Evolutionary conservation across 1,140 invertebrate genomes (phyloP), one percentile per base, ranked within the genome.

Genomic region (Drosophila nasuta): DNA sequence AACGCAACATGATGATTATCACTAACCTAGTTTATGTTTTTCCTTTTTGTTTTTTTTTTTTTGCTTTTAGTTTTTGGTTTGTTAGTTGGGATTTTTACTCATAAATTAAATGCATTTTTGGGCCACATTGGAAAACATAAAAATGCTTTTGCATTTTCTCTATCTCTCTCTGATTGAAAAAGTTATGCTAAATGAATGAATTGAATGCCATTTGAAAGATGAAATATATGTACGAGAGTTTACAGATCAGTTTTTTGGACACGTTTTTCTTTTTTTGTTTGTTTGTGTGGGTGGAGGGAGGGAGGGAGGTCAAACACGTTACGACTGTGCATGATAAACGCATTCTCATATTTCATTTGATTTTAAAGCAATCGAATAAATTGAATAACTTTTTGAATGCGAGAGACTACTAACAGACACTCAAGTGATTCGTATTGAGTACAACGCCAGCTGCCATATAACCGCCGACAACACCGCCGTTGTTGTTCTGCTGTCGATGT

Each of bases 391-490:
- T 15, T 17, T 7, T 20, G 17, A 65, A 3, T 56, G 20, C 52
- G 51, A 79, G 54, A 79, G 20, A 25, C 20, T 25, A 25, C 82
- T 92, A 92, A 90, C 91, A 92, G 62, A 92, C 91, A 64, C 83
- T 92, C 79, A 92, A 77, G 77, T 92, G 91, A 71, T 89, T 92
- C 28, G 91, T 87, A 56, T 92, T 92, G 28, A 92, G 87, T 11
- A 92, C 91, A 25, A 92, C 89, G 2, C 91, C 91, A 5, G 91
- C 87, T 3, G 91, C 85, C 89, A 92, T 91, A 11, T 91, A 91
- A 10, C 81, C 81, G 7, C 68, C 73, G 20, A 80, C 73, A 17
- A 62, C 69, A 20, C 87, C 76, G 33, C 81, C 73, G 57, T 62
- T 69, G 35, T 38, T 38, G 20, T 25, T 25, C 20, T 25, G 20